Base-by-base conservation (phyloP, 2,888 invertebrate genomes). In the Andrena fulva region DNA sequence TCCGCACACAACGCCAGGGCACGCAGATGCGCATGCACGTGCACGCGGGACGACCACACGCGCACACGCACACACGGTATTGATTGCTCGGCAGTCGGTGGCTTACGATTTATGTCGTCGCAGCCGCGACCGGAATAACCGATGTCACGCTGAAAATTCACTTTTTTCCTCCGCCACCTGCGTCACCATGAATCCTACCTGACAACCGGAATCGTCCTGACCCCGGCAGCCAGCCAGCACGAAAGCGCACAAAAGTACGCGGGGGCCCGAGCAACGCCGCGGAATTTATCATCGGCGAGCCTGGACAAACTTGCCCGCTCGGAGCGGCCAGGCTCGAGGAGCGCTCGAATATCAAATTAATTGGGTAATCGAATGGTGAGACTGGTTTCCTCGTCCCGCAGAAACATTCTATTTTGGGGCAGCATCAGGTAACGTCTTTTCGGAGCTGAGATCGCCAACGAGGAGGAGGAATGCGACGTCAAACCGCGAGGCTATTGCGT, bases 81-180 rank as follows among this genome's bases (percentile, higher is more conserved):
- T 79, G 85, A 85, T 85, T 85, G 85, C 70, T 70, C 80, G 80
- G 67, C 77, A 77, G 84, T 83, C 80, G 83, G 85, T 82, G 85
- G 89, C 86, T 88, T 86, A 85, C 81, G 89, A 90, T 90, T 90
- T 90, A 90, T 89, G 89, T 86, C 86, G 85, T 72, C 78, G 82
- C 82, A 85, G 85, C 87, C 87, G 69, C 85, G 87, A 80, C 82
- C 87, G 82, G 87, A 89, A 90, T 87, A 88, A 88, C 89, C 87
- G 88, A 89, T 87, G 88, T 82, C 86, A 83, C 84, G 80, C 86
- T 80, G 82, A 86, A 87, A 87, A 87, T 87, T 87, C 87, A 85
- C 87, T 87, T 87, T 86, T 87, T 86, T 82, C 82, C 50, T 31
- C 69, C 63, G 59, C 84, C 86, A 86, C 86, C 86, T 86, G 86